phyloP scores from a whole-genome alignment of 2,888 invertebrate species.

The Ommatoiulus sabulosus region DNA sequence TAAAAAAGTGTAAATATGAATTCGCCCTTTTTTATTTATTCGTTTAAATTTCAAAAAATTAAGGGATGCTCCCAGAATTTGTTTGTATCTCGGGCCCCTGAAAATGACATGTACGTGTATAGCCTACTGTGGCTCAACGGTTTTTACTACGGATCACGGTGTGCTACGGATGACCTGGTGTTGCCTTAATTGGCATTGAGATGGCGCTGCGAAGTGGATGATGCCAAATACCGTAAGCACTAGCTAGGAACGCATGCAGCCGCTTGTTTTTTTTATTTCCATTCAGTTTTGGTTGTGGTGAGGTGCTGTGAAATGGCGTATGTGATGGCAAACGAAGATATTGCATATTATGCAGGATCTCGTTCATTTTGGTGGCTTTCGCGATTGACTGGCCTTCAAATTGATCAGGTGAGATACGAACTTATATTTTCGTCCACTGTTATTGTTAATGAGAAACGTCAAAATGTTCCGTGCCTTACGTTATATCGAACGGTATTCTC shows the following conservation, averaged over 20 bases:
- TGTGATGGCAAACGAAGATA: slow-evolving; percentile 58
- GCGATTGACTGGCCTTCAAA: slow-evolving; percentile 47
- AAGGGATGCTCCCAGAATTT: too few relatives aligned
- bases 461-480: background rate
- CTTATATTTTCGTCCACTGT: background rate
- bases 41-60: too few relatives aligned
- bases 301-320: slow-evolving; percentile 29
- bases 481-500: background rate
- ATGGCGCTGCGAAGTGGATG: background rate
- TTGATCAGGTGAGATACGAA: slow-evolving; percentile 37
- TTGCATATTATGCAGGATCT: slow-evolving; percentile 52
- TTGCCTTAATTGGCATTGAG: background rate
- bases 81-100: too few relatives aligned
- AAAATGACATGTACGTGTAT: too few relatives aligned
- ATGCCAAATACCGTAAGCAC: background rate
- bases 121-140: too few relatives aligned
- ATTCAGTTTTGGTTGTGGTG: background rate
- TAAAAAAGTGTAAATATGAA: too few relatives aligned
- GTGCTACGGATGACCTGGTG: background rate
- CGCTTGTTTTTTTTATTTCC: background rate
- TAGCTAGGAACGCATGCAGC: background rate
- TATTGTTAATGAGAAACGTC: background rate
- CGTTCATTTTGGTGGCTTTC: slow-evolving; percentile 52
- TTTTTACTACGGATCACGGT: background rate
- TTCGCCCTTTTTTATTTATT: too few relatives aligned